Evolutionary conservation across 2,113 vertebrate genomes (phyloP).

Genomic region (Vulpes ferrilata): DNA sequence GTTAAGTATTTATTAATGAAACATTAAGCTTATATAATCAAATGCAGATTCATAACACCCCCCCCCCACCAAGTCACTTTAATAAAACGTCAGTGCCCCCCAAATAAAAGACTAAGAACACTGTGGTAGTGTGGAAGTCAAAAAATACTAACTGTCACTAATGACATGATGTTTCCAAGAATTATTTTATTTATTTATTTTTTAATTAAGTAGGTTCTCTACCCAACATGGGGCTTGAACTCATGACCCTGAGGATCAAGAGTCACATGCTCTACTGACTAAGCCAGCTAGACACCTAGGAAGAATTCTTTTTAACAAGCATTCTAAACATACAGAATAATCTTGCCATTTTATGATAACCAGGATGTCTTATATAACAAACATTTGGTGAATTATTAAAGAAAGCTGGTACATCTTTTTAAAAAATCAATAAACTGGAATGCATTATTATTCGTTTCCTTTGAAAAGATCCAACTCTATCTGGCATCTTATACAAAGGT

Average conservation of each 20-base stretch:
- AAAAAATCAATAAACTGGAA: neutral
- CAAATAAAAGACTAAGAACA: neutral
- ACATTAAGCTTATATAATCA: neutral
- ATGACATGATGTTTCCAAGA: neutral
- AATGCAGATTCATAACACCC: neutral
- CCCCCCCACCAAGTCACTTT: neutral
- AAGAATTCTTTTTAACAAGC: neutral
- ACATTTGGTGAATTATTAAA: neutral
- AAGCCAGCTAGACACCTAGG: neutral
- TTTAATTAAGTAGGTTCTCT: neutral
- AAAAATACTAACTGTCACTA: neutral
- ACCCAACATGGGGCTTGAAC: neutral
- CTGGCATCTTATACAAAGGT: neutral
- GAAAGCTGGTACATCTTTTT: neutral
- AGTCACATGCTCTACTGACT: neutral
- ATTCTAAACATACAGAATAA: neutral
- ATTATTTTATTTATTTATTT: neutral
- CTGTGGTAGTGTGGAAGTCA: neutral
- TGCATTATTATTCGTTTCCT: neutral
- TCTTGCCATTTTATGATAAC: neutral
- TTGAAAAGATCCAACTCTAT: neutral
- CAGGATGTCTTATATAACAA: neutral
- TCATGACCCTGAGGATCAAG: neutral
- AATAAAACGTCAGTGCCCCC: neutral
- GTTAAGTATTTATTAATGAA: neutral